Evolutionary conservation across 2,113 vertebrate genomes (phyloP).

Genomic region (Stegostoma tigrinum): DNA sequence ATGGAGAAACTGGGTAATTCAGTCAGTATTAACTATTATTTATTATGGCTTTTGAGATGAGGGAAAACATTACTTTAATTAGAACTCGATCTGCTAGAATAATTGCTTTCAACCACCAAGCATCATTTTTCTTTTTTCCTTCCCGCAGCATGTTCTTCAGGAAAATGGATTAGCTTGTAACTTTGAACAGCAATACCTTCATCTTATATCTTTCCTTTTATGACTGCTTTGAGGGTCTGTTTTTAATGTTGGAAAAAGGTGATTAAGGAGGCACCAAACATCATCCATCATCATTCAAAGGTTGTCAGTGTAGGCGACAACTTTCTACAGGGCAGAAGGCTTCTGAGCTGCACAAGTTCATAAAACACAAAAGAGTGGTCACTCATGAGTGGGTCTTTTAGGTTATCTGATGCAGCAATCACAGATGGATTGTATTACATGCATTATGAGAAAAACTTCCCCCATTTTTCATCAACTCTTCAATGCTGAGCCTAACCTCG

Average conservation of each 20-base stretch:
- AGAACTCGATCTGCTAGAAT: neutral
- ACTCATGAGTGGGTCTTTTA: slow-evolving; percentile 30
- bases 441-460: slow-evolving; percentile 25
- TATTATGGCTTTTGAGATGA: neutral
- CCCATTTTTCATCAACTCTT: slow-evolving; percentile 38
- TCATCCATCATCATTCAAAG: slow-evolving; percentile 45
- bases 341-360: slow-evolving; percentile 38
- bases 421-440: slow-evolving; percentile 42
- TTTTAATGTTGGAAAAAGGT: slow-evolving; percentile 23
- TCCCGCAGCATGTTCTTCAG: neutral
- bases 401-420: slow-evolving; percentile 41
- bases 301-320: slow-evolving; percentile 43
- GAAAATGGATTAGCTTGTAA: neutral
- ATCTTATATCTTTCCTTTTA: neutral
- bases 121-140: neutral
- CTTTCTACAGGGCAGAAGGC: slow-evolving; percentile 39
- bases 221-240: neutral
- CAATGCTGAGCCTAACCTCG: slow-evolving; percentile 13
- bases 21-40: neutral
- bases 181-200: neutral
- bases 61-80: neutral
- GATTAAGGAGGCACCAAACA: slow-evolving; percentile 39
- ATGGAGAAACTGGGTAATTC: neutral
- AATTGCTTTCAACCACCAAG: neutral
- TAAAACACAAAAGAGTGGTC: slow-evolving; percentile 38